phyloP scores from a whole-genome alignment of 2,888 invertebrate species.

The Drepanosiphum platanoidis region DNA sequence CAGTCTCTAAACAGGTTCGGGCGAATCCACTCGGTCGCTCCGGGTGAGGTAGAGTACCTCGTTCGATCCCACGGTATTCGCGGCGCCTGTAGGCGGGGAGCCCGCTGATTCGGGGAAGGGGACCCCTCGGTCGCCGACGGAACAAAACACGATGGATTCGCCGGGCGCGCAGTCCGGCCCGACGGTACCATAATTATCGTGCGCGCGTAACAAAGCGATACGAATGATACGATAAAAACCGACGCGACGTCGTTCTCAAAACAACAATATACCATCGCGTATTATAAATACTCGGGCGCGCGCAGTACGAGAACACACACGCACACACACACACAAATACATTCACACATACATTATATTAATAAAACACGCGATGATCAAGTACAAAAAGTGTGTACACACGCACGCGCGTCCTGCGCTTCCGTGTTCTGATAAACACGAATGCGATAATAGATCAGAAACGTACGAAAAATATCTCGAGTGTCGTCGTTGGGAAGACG shows the following conservation, averaged over 20 bases:
- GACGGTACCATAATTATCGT: constrained; percentile 42
- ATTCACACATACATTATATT: neutral
- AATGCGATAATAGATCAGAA: neutral
- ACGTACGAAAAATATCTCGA: neutral
- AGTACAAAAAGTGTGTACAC: neutral
- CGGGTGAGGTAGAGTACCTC: constrained; percentile 50
- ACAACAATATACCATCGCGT: constrained; percentile 39
- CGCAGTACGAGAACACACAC: neutral
- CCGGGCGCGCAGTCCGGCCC: constrained; percentile 26
- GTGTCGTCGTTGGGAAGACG: neutral
- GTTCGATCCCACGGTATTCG: constrained; percentile 3
- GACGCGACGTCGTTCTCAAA: constrained; percentile 11
- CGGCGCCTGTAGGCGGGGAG: neutral
- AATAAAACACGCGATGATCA: neutral
- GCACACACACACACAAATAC: neutral
- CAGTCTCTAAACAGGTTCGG: constrained; percentile 61
- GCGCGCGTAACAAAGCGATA: constrained; percentile 47
- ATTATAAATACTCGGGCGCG: neutral
- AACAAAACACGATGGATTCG: constrained; percentile 58
- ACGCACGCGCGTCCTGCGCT: neutral
- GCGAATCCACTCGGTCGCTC: constrained; percentile 31
- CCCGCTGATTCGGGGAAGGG: neutral
- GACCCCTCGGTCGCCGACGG: constrained; percentile 4
- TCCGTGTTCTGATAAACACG: constrained; percentile 44
- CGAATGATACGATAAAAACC: constrained; percentile 25